Conservation (phyloP, 2,113 vertebrate genomes). For the Pao palembangensis region DNA sequence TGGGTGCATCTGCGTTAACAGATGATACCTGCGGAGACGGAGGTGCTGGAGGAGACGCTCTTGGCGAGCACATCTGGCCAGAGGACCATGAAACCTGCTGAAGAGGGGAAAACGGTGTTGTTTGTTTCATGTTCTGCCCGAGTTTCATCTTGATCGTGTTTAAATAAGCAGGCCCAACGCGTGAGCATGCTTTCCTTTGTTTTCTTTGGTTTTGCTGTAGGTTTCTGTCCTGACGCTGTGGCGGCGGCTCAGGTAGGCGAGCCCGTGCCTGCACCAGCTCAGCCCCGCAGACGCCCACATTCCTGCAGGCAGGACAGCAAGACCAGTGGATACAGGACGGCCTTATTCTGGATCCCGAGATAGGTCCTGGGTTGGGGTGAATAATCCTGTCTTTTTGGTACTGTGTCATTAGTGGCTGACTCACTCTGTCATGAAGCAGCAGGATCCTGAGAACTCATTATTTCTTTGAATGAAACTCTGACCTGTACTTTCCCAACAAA, state of each 20-base stretch:
- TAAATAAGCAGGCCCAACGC: background rate
- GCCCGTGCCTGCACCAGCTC: slow-evolving; percentile 43
- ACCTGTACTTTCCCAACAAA: slow-evolving; percentile 4
- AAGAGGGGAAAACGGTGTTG: slow-evolving; percentile 1
- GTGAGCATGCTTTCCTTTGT: background rate
- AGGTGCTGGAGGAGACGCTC: slow-evolving; percentile 24
- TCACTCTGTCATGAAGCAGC: slow-evolving; percentile 3
- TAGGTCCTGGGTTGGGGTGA: background rate
- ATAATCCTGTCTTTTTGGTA: background rate
- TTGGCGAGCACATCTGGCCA: slow-evolving; percentile 34
- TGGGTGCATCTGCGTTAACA: too few relatives aligned
- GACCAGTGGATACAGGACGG: slow-evolving; percentile 22
- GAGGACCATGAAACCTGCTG: slow-evolving; percentile 56
- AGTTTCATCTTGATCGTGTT: background rate
- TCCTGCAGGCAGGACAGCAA: slow-evolving; percentile 43
- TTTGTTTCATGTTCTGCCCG: too few relatives aligned
- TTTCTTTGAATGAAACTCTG: background rate
- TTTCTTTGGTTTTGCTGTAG: background rate
- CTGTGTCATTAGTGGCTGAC: slow-evolving; percentile 2
- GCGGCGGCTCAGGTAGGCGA: background rate
- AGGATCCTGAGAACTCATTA: background rate
- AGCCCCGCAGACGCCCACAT: slow-evolving; percentile 51
- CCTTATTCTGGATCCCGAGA: slow-evolving; percentile 16
- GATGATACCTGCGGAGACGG: slow-evolving; percentile 42
- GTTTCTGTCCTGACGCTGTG: background rate